Evolutionary conservation across 2,797 vertebrate species (phyloP).

Genomic region (Sebastes nivosus): DNA sequence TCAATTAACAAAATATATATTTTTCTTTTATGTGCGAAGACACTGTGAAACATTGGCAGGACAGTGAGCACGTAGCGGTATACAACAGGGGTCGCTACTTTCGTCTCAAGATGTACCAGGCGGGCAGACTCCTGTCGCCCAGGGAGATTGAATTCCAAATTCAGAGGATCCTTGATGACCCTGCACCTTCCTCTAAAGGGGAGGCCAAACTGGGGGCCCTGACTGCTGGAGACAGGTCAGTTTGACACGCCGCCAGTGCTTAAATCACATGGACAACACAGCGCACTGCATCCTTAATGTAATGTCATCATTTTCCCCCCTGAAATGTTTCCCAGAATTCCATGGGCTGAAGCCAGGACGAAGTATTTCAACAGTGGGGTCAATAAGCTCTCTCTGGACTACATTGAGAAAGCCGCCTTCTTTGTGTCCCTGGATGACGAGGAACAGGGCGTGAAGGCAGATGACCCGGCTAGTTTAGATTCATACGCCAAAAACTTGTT

Average conservation of each 20-base stretch:
- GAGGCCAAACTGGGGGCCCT: conserved; percentile 89
- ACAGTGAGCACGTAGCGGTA: conserved; percentile 89
- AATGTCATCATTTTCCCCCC: neutral
- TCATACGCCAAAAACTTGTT: conserved; percentile 87
- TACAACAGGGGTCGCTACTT: conserved; percentile 91
- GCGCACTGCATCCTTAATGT: neutral
- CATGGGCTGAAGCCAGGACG: conserved; percentile 87
- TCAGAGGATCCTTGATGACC: conserved; percentile 88
- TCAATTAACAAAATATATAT: neutral
- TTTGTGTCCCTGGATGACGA: conserved; percentile 90
- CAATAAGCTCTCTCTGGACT: conserved; percentile 85
- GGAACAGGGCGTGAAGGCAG: conserved; percentile 83
- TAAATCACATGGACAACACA: neutral
- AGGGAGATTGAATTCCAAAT: conserved; percentile 90
- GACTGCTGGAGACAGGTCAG: conserved; percentile 89
- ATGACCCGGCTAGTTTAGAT: conserved; percentile 85
- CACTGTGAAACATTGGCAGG: conserved; percentile 84
- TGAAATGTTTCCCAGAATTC: conserved; percentile 73
- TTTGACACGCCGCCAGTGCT: neutral
- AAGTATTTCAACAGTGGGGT: conserved; percentile 82
- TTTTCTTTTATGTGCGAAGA: conserved; percentile 71
- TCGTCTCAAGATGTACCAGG: conserved; percentile 85
- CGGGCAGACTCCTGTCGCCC: conserved; percentile 85
- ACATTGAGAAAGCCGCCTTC: conserved; percentile 90
- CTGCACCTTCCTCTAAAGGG: conserved; percentile 78